phyloP scores from a whole-genome alignment of 2,888 invertebrate genomes.

The Phortica okadai region DNA sequence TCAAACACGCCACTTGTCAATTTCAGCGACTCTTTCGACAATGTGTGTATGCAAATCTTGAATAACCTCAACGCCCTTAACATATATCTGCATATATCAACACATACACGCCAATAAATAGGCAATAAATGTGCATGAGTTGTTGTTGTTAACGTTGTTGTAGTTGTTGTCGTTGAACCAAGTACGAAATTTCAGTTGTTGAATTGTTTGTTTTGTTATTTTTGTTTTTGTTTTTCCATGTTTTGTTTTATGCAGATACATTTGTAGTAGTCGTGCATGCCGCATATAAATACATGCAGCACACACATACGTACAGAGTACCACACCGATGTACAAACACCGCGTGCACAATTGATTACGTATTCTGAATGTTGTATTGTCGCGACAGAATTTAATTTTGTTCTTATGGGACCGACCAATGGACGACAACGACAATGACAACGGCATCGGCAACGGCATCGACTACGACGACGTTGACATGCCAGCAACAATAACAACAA shows the following conservation, averaged over 20 bases:
- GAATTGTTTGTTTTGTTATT: neutral
- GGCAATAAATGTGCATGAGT: conserved; percentile 62
- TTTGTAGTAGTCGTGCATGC: conserved; percentile 25
- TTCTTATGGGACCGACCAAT: conserved; percentile 62
- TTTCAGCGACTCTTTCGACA: neutral
- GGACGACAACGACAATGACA: conserved; percentile 2
- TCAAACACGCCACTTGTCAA: neutral
- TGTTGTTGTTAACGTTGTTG: neutral
- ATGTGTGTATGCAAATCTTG: conserved; percentile 22
- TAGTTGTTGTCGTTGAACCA: neutral
- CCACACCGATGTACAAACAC: conserved; percentile 52
- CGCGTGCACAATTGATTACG: conserved; percentile 65
- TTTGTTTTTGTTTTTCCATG: conserved; percentile 27
- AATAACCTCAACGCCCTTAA: conserved; percentile 27
- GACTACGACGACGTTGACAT: neutral
- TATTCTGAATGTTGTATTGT: conserved; percentile 68
- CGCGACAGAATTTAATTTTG: conserved; percentile 73
- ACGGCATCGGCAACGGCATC: neutral
- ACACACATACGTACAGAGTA: conserved; percentile 23
- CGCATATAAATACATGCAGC: conserved; percentile 5
- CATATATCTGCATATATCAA: conserved; percentile 22
- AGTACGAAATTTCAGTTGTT: neutral
- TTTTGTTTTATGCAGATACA: conserved; percentile 44
- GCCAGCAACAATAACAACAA: neutral
- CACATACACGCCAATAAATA: conserved; percentile 53